Conservation (phyloP, 2,888 invertebrate genomes). For the Disparrhopalites patrizii region DNA sequence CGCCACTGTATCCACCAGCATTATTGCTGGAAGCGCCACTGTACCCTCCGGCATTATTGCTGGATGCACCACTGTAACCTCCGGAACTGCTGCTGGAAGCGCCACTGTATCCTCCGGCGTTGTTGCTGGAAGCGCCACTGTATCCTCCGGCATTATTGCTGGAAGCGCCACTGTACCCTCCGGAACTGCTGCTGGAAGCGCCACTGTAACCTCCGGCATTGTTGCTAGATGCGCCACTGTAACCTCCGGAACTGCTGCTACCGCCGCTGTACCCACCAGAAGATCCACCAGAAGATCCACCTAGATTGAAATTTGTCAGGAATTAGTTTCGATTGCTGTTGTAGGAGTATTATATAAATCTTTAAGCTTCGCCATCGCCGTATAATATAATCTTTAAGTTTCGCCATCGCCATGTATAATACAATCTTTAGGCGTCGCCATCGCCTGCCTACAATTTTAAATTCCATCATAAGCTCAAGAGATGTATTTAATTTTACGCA, state of each 20-base stretch:
- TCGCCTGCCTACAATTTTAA: too few relatives aligned
- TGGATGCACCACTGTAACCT: not conserved
- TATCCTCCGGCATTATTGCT: not conserved
- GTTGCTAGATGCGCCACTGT: not conserved
- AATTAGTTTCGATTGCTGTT: too few relatives aligned
- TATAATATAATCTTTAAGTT: too few relatives aligned
- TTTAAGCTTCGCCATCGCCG: too few relatives aligned
- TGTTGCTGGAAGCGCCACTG: not conserved
- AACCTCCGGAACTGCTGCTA: not conserved
- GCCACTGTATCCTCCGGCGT: conserved; percentile 4
- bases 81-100: not conserved
- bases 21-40: not conserved
- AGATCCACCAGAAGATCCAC: not conserved
- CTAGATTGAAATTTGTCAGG: too few relatives aligned
- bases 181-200: not conserved
- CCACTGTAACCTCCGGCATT: too few relatives aligned
- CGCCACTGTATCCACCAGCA: not conserved
- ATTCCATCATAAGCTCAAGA: too few relatives aligned
- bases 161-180: conserved; percentile 1
- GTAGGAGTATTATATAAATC: too few relatives aligned
- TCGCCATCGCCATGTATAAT: too few relatives aligned
- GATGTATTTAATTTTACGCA: too few relatives aligned
- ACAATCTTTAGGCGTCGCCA: too few relatives aligned
- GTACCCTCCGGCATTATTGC: not conserved
- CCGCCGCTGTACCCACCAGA: not conserved